Percentiles rank a stretch among this genome's conserved stretches.
These are phyloP conservation scores for Plagodis pulveraria DNA, from an alignment of 2,888 invertebrate species.

Conservation along the genomic window DNA sequence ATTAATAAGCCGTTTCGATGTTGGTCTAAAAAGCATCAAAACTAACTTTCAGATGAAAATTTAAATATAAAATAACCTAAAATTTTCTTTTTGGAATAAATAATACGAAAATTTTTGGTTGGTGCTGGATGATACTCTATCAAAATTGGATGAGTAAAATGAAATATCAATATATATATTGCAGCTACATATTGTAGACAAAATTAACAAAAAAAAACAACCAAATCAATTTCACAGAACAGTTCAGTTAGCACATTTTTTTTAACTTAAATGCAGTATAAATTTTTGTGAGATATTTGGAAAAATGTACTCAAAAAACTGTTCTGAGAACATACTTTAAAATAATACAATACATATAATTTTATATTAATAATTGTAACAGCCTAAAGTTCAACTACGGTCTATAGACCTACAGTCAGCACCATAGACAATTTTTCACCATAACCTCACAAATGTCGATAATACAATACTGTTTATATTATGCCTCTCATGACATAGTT, in stretches of 20 bases:
- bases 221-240: constrained; percentile 12
- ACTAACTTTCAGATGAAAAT: background rate
- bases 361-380: constrained; percentile 24
- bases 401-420: background rate
- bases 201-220: constrained; percentile 21
- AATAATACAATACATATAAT: constrained; percentile 22
- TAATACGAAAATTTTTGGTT: constrained; percentile 7
- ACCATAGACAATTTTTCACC: background rate
- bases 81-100: constrained; percentile 14
- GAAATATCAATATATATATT: constrained; percentile 17
- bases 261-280: constrained; percentile 24
- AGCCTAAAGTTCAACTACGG: constrained; percentile 28
- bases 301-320: constrained; percentile 23
- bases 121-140: background rate
- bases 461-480: no score
- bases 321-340: constrained; percentile 13
- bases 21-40: no score
- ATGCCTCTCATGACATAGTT: no score
- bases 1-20: background rate
- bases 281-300: constrained; percentile 7
- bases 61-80: constrained; percentile 2
- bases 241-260: constrained; percentile 21
- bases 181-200: constrained; percentile 17
- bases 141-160: constrained; percentile 11
- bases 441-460: background rate